Evolutionary conservation across 2,797 vertebrate species (phyloP).

Genomic region (Otolemur crassicaudatus): DNA sequence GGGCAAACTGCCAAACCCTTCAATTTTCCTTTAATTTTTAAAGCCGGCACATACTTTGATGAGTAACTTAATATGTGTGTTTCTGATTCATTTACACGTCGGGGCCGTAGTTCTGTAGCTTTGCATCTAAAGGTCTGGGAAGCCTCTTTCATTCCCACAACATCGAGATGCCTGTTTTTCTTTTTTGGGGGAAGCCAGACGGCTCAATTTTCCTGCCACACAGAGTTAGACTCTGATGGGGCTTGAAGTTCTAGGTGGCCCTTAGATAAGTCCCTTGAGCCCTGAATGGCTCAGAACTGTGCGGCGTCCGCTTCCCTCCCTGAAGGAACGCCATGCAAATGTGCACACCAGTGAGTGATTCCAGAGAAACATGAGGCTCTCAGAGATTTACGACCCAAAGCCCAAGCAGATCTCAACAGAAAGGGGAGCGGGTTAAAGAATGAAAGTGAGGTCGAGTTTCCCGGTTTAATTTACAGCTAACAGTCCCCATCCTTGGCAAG

Average conservation of each 20-base stretch:
- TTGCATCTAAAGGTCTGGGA: neutral
- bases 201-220: constrained; percentile 18
- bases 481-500: neutral
- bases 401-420: neutral
- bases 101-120: neutral
- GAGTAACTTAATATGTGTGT: constrained; percentile 57
- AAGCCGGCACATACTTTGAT: constrained; percentile 54
- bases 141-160: constrained; percentile 27
- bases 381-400: neutral
- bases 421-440: neutral
- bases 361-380: neutral
- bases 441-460: constrained; percentile 18
- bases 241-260: constrained; percentile 24
- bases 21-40: constrained; percentile 59
- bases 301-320: neutral
- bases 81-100: constrained; percentile 66
- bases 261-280: neutral
- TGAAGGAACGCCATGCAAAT: neutral
- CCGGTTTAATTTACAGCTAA: neutral
- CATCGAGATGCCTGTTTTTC: neutral
- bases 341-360: neutral
- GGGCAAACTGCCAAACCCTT: constrained; percentile 23
- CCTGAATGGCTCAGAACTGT: neutral
- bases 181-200: neutral
- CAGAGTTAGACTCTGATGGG: neutral